Evolutionary conservation across 2,113 vertebrate genomes (phyloP).

Genomic region (Leptosomus discolor): DNA sequence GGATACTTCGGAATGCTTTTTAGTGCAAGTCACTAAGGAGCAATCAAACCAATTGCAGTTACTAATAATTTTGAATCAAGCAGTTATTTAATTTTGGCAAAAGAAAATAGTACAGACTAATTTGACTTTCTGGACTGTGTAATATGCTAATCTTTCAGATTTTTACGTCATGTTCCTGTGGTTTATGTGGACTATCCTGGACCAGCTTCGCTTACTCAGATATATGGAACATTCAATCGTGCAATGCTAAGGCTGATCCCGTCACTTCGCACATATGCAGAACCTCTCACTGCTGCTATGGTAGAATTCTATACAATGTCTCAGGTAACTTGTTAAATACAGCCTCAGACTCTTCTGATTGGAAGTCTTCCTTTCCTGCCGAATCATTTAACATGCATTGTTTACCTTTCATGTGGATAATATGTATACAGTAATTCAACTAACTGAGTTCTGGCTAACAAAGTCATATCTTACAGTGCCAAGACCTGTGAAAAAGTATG

Average conservation of each 20-base stretch:
- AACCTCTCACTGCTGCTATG: constrained; percentile 97
- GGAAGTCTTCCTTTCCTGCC: neutral
- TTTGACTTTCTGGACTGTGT: neutral
- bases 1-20: neutral
- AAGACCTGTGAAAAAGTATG: neutral
- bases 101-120: neutral
- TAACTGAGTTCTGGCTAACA: neutral
- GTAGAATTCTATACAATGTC: constrained; percentile 99
- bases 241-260: constrained; percentile 97
- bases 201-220: constrained; percentile 96
- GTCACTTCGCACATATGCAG: constrained; percentile 90
- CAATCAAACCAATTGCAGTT: neutral
- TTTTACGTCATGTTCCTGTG: constrained; percentile 94
- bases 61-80: neutral
- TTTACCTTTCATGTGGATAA: neutral
- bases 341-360: neutral
- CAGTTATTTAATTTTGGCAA: neutral
- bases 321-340: constrained; percentile 77
- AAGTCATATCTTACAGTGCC: neutral
- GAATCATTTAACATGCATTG: neutral
- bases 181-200: constrained; percentile 99
- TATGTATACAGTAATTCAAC: neutral
- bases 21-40: neutral
- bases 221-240: constrained; percentile 97
- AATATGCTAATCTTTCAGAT: constrained; percentile 69